Conservation (phyloP, 2,113 vertebrate species). For the Gasterosteus nipponicus region DNA sequence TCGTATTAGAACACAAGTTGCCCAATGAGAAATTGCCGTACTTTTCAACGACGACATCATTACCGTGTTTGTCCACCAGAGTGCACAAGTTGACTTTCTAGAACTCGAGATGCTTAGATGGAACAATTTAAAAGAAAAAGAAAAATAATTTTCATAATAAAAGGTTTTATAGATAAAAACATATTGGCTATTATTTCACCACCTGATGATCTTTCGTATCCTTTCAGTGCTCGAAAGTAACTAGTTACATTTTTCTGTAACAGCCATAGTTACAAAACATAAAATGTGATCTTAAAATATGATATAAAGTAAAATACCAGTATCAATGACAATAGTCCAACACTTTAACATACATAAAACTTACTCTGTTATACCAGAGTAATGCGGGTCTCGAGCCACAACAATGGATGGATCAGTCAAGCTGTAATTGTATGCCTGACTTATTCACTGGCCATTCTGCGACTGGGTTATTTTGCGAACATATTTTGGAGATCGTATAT, state of each 20-base stretch:
- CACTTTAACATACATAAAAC: background rate
- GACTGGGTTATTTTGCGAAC: background rate
- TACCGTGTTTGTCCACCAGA: slow-evolving; percentile 9
- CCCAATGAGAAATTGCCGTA: background rate
- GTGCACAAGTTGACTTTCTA: background rate
- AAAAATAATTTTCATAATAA: background rate
- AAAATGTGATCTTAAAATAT: background rate
- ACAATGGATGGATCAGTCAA: background rate
- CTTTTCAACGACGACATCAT: background rate
- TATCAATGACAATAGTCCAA: background rate
- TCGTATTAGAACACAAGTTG: background rate
- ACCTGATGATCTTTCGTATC: background rate
- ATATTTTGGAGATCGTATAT: background rate
- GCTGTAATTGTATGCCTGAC: background rate
- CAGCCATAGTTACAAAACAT: background rate
- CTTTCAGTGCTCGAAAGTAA: background rate
- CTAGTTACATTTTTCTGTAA: background rate
- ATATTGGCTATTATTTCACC: background rate
- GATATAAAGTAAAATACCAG: background rate
- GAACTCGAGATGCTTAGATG: background rate
- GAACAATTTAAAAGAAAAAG: background rate
- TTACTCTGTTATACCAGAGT: background rate
- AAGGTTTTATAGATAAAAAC: background rate
- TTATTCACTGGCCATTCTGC: background rate
- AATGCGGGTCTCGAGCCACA: background rate